Conservation (phyloP, 2,888 invertebrate genomes). For the Dicycla oo region DNA sequence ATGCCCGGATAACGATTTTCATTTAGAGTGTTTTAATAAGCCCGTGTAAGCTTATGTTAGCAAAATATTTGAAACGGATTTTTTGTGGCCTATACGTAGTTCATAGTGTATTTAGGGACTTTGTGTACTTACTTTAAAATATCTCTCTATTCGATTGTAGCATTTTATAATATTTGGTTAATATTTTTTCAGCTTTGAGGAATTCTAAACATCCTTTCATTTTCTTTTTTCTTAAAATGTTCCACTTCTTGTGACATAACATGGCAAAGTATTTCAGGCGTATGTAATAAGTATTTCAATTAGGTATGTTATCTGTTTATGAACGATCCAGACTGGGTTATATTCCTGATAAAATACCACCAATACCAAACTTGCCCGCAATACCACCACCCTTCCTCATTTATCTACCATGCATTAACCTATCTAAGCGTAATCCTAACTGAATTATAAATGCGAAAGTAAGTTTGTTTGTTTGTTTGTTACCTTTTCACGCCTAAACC, state of each 20-base stretch:
- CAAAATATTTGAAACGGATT: slow-evolving; percentile 72
- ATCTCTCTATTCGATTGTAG: slow-evolving; percentile 28
- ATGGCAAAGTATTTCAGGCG: not conserved
- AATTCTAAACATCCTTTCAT: slow-evolving; percentile 13
- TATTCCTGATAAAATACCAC: not conserved
- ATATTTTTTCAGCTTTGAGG: slow-evolving; percentile 18
- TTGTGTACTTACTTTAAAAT: slow-evolving; percentile 47
- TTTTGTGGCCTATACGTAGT: slow-evolving; percentile 60
- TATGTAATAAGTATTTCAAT: not conserved
- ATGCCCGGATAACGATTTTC: slow-evolving; percentile 89
- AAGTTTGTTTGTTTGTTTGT: no score
- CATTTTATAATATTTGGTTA: slow-evolving; percentile 7
- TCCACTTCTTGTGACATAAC: not conserved
- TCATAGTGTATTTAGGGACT: slow-evolving; percentile 48
- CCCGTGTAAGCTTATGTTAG: slow-evolving; percentile 86
- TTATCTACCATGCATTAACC: no score
- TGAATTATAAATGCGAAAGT: no score
- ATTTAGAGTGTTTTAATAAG: slow-evolving; percentile 90
- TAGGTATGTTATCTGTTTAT: not conserved
- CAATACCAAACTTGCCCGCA: not conserved
- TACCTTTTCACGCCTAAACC: no score
- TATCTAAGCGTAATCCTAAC: no score
- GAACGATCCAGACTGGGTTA: not conserved
- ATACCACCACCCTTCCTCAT: not conserved
- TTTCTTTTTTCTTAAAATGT: not conserved